phyloP scores from a whole-genome alignment of 2,888 invertebrate genomes.

The Microplitis manilae region DNA sequence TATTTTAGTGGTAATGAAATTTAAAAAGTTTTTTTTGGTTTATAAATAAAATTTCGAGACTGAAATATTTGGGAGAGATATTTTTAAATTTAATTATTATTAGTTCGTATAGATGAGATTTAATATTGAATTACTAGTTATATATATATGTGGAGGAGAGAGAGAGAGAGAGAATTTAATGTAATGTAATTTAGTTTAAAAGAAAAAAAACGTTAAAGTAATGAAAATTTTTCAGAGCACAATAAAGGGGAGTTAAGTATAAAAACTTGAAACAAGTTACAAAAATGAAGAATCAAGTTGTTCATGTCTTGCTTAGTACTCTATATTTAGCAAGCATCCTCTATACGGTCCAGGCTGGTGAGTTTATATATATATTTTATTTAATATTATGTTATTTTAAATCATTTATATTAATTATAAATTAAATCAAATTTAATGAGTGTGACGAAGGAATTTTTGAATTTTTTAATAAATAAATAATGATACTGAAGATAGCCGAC shows the following conservation, averaged over 20 bases:
- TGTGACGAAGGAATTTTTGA: no score
- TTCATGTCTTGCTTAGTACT: slow-evolving; percentile 65
- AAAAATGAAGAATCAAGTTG: slow-evolving; percentile 64
- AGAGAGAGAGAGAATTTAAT: background rate
- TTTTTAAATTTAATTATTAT: no score
- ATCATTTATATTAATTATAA: background rate
- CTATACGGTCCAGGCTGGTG: slow-evolving; percentile 67
- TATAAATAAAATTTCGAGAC: no score
- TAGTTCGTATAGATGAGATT: no score
- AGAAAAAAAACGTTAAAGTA: background rate
- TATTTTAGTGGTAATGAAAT: background rate
- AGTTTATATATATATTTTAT: slow-evolving; percentile 49
- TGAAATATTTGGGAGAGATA: no score
- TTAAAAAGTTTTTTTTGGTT: no score
- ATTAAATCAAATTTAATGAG: background rate
- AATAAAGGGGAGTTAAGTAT: slow-evolving; percentile 13
- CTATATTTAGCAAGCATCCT: slow-evolving; percentile 69
- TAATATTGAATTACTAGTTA: no score
- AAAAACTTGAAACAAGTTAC: slow-evolving; percentile 19
- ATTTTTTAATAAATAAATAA: no score
- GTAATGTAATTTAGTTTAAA: no score
- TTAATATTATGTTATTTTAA: slow-evolving; percentile 15
- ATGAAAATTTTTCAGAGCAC: slow-evolving; percentile 20
- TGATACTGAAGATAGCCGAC: no score
- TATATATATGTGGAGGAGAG: no score